These are phyloP conservation scores for Dastarcus helophoroides DNA, from an alignment of 2,888 invertebrate genomes.

Conservation along the genomic window DNA sequence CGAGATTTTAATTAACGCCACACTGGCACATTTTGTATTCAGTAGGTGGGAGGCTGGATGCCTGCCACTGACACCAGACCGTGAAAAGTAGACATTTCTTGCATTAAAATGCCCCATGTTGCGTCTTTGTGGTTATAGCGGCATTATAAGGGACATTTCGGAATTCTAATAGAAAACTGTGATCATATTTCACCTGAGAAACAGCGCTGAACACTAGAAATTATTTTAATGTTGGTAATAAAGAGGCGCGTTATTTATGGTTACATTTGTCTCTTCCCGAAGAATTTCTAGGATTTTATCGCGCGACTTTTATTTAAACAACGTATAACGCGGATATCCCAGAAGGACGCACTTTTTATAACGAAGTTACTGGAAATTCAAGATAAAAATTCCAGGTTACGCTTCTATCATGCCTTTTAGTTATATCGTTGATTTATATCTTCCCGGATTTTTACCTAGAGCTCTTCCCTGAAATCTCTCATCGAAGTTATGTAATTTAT, in stretches of 20 bases:
- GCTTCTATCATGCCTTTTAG: too few relatives aligned
- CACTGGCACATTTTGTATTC: slow-evolving; percentile 20
- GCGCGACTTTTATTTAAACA: too few relatives aligned
- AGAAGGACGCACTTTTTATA: too few relatives aligned
- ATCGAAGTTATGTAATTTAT: too few relatives aligned
- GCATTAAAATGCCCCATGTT: slow-evolving; percentile 26
- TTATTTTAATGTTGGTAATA: slow-evolving; percentile 33
- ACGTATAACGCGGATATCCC: too few relatives aligned
- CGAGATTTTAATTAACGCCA: slow-evolving; percentile 15
- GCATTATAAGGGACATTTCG: slow-evolving; percentile 26
- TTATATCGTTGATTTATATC: too few relatives aligned
- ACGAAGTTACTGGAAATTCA: too few relatives aligned
- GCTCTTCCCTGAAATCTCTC: too few relatives aligned
- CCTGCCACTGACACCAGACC: slow-evolving; percentile 19
- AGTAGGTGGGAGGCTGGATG: slow-evolving; percentile 12
- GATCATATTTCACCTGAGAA: slow-evolving; percentile 30
- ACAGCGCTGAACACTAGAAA: slow-evolving; percentile 29
- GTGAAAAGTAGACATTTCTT: slow-evolving; percentile 15
- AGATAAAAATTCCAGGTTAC: too few relatives aligned
- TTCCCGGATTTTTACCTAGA: too few relatives aligned
- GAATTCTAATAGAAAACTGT: slow-evolving; percentile 32
- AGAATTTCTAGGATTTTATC: slow-evolving; percentile 9
- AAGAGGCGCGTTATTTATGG: slow-evolving; percentile 29
- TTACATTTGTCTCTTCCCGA: slow-evolving; percentile 20
- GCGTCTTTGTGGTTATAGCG: slow-evolving; percentile 21